A percentile compares a stretch with the other conserved stretches of the same genome.
Conservation (phyloP, 2,797 vertebrate species). For the Cephalopachus bancanus region DNA sequence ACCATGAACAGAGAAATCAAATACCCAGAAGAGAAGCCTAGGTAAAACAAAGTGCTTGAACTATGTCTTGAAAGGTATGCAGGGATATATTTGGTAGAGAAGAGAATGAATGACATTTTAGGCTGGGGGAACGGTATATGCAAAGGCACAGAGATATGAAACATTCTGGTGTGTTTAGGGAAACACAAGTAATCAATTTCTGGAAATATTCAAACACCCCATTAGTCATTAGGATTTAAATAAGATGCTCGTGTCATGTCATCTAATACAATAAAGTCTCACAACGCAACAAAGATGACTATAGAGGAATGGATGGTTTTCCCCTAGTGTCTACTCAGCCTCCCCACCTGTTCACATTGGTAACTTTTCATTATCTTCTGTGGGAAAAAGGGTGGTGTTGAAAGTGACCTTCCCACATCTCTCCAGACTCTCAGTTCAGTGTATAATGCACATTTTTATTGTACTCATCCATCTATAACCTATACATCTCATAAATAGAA, state of each 20-base stretch:
- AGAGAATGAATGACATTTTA: neutral
- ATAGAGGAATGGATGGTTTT: neutral
- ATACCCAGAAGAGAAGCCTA: neutral
- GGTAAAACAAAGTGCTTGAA: neutral
- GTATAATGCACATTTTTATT: neutral
- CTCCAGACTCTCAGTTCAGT: neutral
- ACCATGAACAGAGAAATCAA: neutral
- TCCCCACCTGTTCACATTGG: neutral
- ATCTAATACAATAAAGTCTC: neutral
- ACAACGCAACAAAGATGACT: neutral
- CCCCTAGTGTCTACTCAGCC: neutral
- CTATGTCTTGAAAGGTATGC: neutral
- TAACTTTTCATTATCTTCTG: neutral
- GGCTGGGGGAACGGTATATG: neutral
- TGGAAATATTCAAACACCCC: neutral
- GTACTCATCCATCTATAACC: neutral
- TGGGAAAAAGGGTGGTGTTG: neutral
- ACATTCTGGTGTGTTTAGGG: neutral
- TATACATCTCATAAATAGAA: neutral
- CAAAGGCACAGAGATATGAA: neutral
- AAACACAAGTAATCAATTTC: neutral
- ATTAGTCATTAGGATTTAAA: conserved; percentile 10
- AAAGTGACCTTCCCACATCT: neutral
- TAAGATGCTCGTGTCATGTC: neutral
- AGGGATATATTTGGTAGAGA: neutral